Conservation (phyloP, 2,797 vertebrate genomes). For the Echeneis naucrates region DNA sequence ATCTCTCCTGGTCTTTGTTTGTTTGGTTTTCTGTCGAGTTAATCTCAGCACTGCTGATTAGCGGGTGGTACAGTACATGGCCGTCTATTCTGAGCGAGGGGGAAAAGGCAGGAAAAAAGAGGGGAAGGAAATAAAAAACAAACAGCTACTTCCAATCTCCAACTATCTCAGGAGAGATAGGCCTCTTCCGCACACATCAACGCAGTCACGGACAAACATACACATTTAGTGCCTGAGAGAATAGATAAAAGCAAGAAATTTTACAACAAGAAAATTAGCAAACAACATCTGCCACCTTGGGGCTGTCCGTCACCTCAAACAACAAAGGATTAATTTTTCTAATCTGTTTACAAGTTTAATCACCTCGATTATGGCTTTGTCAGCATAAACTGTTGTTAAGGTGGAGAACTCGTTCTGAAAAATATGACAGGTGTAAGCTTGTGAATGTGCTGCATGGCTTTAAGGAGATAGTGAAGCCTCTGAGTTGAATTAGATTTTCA, state of each 20-base stretch:
- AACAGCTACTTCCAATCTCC: constrained; percentile 56
- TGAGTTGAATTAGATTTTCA: not conserved
- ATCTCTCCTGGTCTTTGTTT: constrained; percentile 68
- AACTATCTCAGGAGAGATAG: constrained; percentile 52
- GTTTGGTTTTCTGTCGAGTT: constrained; percentile 64
- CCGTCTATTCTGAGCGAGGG: constrained; percentile 46
- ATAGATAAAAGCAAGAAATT: constrained; percentile 57
- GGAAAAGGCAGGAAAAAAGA: constrained; percentile 14
- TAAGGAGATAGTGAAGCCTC: not conserved
- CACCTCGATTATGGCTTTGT: constrained; percentile 32
- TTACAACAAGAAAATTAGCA: constrained; percentile 41
- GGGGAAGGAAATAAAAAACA: constrained; percentile 36
- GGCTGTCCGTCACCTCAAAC: constrained; percentile 53
- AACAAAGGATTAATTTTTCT: constrained; percentile 59
- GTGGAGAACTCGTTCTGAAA: constrained; percentile 8
- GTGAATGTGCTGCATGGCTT: not conserved
- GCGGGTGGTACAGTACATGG: constrained; percentile 52
- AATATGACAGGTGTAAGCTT: constrained; percentile 9
- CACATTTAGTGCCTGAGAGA: constrained; percentile 15
- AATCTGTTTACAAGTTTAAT: constrained; percentile 60
- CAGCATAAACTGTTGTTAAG: constrained; percentile 20
- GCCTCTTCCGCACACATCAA: constrained; percentile 48
- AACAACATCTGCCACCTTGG: constrained; percentile 44
- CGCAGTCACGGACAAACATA: constrained; percentile 2
- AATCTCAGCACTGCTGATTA: constrained; percentile 76